A percentile compares a stretch with the other conserved stretches of the same genome.
These are phyloP conservation scores for Strongylocentrotus purpuratus DNA, from an alignment of 35 echinoderm and acorn worm species.

Conservation along the genomic window DNA sequence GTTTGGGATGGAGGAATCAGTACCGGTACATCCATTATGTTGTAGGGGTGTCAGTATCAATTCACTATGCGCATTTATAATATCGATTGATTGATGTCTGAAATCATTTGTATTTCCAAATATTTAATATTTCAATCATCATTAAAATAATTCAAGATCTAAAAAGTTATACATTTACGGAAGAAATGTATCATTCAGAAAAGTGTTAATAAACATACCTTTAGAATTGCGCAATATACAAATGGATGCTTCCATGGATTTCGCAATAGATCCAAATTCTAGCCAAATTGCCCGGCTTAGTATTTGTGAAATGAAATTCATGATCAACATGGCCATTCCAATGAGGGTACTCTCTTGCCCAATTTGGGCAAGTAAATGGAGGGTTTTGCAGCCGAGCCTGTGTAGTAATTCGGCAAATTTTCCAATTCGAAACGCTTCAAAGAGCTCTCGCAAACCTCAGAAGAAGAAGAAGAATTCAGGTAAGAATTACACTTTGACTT, in stretches of 20 bases:
- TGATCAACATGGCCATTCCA: neutral
- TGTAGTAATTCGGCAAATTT: neutral
- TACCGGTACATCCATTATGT: neutral
- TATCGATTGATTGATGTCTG: neutral
- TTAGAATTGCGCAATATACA: neutral
- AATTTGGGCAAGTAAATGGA: neutral
- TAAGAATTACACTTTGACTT: neutral
- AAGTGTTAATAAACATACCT: neutral
- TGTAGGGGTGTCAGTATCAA: neutral
- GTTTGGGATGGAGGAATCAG: neutral
- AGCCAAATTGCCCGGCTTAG: neutral
- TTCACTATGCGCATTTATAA: neutral
- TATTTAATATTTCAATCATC: no score
- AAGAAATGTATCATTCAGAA: neutral
- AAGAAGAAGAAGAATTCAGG: neutral
- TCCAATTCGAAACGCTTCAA: neutral
- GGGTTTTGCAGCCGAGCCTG: neutral
- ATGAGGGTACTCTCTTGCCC: neutral
- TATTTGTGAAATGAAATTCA: neutral
- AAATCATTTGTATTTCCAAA: neutral
- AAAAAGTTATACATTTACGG: no score
- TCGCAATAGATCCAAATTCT: neutral
- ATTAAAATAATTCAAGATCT: no score
- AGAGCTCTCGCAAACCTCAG: neutral
- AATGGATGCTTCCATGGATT: no score